Evolutionary conservation across 1,140 invertebrate species (phyloP).

Genomic region (Zaprionus camerounensis): DNA sequence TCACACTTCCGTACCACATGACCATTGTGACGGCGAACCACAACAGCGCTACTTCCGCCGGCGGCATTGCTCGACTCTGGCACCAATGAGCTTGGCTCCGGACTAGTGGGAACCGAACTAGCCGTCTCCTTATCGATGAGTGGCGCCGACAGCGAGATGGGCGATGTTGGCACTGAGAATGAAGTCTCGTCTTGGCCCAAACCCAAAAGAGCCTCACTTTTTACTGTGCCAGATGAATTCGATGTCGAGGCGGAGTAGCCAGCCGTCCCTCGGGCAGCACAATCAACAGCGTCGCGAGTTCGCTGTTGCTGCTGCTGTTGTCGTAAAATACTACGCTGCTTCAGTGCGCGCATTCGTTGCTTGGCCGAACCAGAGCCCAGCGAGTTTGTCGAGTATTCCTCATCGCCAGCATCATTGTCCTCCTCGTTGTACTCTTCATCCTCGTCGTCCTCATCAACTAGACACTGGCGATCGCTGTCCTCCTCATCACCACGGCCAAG

Average conservation of each 20-base stretch:
- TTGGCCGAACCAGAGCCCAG: conserved; percentile 72
- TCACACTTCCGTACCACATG: conserved; percentile 81
- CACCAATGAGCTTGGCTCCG: conserved; percentile 86
- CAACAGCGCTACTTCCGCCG: conserved; percentile 82
- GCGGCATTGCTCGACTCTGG: conserved; percentile 80
- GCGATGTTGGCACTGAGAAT: conserved; percentile 83
- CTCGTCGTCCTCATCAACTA: conserved; percentile 71
- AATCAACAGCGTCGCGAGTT: conserved; percentile 66
- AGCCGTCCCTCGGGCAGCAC: conserved; percentile 44
- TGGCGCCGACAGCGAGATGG: conserved; percentile 79
- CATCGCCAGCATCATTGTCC: conserved; percentile 78
- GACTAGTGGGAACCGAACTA: conserved; percentile 93
- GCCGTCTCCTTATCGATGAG: conserved; percentile 80
- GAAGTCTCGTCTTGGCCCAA: conserved; percentile 75
- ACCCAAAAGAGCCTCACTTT: conserved; percentile 62
- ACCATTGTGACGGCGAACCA: conserved; percentile 75
- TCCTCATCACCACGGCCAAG: conserved; percentile 69
- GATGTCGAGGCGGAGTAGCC: conserved; percentile 62
- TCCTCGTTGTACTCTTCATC: conserved; percentile 70
- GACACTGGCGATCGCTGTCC: conserved; percentile 76
- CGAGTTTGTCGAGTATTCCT: conserved; percentile 77
- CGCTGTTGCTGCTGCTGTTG: conserved; percentile 61
- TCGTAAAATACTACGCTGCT: conserved; percentile 61
- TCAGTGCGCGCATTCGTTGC: conserved; percentile 71
- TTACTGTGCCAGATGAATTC: conserved; percentile 76